phyloP scores from a whole-genome alignment of 1,140 invertebrate genomes.

The Druon quercuslanigerum region DNA sequence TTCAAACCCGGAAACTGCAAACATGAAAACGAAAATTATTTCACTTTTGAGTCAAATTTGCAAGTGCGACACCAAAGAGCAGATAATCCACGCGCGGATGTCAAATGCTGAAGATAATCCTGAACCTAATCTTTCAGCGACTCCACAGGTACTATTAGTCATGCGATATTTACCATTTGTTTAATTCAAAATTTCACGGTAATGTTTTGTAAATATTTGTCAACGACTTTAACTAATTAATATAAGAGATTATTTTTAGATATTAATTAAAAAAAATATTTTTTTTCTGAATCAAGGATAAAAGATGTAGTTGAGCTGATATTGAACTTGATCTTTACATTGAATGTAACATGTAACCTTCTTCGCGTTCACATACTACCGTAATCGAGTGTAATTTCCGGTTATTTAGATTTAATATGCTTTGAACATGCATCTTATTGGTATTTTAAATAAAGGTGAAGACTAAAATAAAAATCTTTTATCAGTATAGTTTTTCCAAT shows the following conservation, averaged over 20 bases:
- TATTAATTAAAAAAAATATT: neutral
- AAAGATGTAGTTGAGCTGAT: neutral
- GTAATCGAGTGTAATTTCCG: neutral
- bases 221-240: too few species aligned
- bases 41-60: constrained; percentile 58
- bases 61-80: constrained; percentile 52
- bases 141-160: constrained; percentile 46
- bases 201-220: too few species aligned
- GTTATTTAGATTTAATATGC: neutral
- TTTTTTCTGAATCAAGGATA: neutral
- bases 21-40: constrained; percentile 58
- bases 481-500: too few species aligned
- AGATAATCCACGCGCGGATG: constrained; percentile 29
- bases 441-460: too few species aligned
- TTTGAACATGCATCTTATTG: too few species aligned
- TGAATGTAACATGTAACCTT: neutral
- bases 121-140: constrained; percentile 2
- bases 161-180: neutral
- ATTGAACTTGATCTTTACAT: constrained; percentile 8
- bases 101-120: constrained; percentile 36
- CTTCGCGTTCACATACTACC: neutral
- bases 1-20: neutral
- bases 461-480: too few species aligned
- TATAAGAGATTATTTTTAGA: neutral
- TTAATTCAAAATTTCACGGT: too few species aligned